Percentiles rank a stretch among this genome's conserved stretches.
Evolutionary conservation across 2,888 invertebrate species (phyloP).

Genomic region (Pherbina coryleti): DNA sequence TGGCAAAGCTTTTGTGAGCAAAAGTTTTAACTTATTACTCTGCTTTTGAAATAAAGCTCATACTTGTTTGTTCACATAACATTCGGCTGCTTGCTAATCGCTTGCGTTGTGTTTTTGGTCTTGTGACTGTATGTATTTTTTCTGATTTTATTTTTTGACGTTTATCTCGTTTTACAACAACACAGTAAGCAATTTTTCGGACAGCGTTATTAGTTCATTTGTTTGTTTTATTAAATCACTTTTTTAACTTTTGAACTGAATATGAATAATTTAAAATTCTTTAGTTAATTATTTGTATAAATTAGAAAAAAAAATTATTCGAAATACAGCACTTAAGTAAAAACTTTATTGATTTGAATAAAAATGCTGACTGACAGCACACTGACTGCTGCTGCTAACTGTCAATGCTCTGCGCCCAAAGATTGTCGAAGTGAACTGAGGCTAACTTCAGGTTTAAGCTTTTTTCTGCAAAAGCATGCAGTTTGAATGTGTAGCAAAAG

Average conservation of each 20-base stretch:
- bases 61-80: not conserved
- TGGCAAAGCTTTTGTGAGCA: too few species aligned
- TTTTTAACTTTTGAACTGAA: not conserved
- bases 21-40: not conserved
- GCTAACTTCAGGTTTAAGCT: not conserved
- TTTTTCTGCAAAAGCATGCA: not conserved
- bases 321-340: not conserved
- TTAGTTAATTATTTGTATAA: not conserved
- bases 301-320: not conserved
- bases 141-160: not conserved
- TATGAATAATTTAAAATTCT: not conserved
- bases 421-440: conserved; percentile 13
- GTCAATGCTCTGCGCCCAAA: not conserved
- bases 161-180: not conserved
- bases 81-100: not conserved
- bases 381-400: not conserved
- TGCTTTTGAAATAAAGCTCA: not conserved
- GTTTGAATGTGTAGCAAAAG: not conserved
- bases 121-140: conserved; percentile 7
- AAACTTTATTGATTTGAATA: not conserved
- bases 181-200: not conserved
- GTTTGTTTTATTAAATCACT: not conserved
- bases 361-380: not conserved
- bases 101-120: not conserved
- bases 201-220: not conserved